These are phyloP conservation scores for Thunnus thynnus DNA, from an alignment of 2,113 vertebrate species.

Conservation along the genomic window DNA sequence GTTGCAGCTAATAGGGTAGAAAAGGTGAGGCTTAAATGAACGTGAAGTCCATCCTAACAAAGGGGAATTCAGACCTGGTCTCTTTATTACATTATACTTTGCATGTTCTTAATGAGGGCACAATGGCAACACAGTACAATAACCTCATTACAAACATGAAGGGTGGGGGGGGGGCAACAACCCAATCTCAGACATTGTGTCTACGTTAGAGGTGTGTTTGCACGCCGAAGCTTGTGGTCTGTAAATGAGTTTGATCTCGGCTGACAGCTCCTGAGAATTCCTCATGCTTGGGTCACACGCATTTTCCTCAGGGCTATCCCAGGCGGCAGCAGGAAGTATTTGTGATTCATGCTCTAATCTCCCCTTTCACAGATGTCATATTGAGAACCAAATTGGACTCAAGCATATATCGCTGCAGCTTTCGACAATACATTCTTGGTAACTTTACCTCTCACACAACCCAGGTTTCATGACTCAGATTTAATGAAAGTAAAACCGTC, in stretches of 20 bases:
- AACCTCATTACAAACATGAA: neutral
- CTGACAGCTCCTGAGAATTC: slow-evolving; percentile 81
- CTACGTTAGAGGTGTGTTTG: slow-evolving; percentile 56
- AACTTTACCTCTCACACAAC: slow-evolving; percentile 25
- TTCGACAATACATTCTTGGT: slow-evolving; percentile 22
- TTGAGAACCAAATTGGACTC: slow-evolving; percentile 65
- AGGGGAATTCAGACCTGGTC: slow-evolving; percentile 24
- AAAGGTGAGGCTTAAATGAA: slow-evolving; percentile 32
- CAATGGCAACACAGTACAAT: neutral
- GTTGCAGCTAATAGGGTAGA: slow-evolving; percentile 58
- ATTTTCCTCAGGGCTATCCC: slow-evolving; percentile 75
- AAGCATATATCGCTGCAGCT: slow-evolving; percentile 48
- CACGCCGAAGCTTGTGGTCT: slow-evolving; percentile 71
- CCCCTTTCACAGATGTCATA: slow-evolving; percentile 73
- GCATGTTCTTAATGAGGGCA: slow-evolving; percentile 36
- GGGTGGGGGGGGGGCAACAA: slow-evolving; percentile 19
- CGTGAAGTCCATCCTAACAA: slow-evolving; percentile 14
- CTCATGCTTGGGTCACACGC: slow-evolving; percentile 77
- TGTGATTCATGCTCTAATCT: slow-evolving; percentile 78
- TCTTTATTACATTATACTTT: slow-evolving; percentile 14
- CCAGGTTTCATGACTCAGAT: slow-evolving; percentile 31
- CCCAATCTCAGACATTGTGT: slow-evolving; percentile 53
- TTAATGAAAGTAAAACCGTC: slow-evolving; percentile 25
- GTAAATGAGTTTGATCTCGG: slow-evolving; percentile 80
- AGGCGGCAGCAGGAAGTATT: slow-evolving; percentile 63